These are phyloP conservation scores for Notospermus geniculatus DNA, from an alignment of 1,140 invertebrate species.

Conservation along the genomic window DNA sequence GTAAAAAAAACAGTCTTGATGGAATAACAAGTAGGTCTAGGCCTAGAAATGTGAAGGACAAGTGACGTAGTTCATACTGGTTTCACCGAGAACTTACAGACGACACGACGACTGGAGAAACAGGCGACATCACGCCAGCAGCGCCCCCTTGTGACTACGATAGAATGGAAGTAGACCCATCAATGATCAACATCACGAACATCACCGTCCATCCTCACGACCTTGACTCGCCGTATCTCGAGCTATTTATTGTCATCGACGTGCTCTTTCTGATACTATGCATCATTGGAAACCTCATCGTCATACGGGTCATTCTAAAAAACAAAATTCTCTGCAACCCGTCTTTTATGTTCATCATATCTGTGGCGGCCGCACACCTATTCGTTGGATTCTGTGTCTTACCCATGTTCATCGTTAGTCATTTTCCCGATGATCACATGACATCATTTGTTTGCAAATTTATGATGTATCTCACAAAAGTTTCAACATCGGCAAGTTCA, in stretches of 20 bases:
- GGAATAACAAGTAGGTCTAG: no score
- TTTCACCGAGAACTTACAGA: no score
- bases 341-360: conserved; percentile 3
- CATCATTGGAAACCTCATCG: not conserved
- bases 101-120: no score
- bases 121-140: no score
- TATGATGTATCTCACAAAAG: not conserved
- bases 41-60: no score
- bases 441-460: not conserved
- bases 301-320: not conserved
- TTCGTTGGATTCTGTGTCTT: not conserved
- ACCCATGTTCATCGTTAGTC: conserved; percentile 8
- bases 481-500: not conserved
- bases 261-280: not conserved
- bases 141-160: no score
- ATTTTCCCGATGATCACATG: conserved; percentile 4
- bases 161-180: no score
- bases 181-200: not conserved
- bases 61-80: no score
- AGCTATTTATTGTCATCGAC: not conserved
- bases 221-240: not conserved
- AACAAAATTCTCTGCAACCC: not conserved
- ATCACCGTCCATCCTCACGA: not conserved
- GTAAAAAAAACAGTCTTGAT: no score
- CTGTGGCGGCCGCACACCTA: not conserved